phyloP scores from a whole-genome alignment of 2,797 vertebrate genomes.

The Rhincodon typus region DNA sequence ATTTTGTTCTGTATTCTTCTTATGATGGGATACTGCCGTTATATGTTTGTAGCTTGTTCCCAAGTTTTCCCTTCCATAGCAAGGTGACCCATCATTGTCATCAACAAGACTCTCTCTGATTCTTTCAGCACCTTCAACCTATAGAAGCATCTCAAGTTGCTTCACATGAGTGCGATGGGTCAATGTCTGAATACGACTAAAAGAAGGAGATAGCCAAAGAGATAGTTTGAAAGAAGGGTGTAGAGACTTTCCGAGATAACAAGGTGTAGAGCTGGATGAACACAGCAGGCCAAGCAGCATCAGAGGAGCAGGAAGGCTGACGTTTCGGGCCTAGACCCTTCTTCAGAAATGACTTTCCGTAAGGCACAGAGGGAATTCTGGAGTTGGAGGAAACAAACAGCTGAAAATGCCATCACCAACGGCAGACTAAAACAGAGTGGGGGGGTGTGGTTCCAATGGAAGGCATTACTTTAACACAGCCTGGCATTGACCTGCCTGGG shows the following conservation, averaged over 20 bases:
- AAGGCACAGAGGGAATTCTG: neutral
- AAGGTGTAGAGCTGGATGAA: too few relatives aligned
- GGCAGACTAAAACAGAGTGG: neutral
- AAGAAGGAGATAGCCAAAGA: neutral
- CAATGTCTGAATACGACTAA: neutral
- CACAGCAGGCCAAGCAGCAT: too few relatives aligned
- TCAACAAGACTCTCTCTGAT: neutral
- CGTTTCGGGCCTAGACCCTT: too few relatives aligned
- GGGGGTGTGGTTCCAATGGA: neutral
- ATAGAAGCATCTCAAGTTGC: neutral
- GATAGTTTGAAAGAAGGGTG: neutral
- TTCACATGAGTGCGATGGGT: neutral
- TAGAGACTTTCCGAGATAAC: neutral
- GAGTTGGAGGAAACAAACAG: neutral
- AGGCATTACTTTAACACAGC: neutral
- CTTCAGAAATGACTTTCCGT: too few relatives aligned
- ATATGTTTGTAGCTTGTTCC: neutral
- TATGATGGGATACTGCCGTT: neutral
- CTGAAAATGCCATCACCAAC: neutral
- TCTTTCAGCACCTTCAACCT: neutral
- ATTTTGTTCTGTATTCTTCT: neutral
- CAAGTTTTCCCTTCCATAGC: neutral
- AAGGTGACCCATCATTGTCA: neutral
- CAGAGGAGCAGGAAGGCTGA: too few relatives aligned
- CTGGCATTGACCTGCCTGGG: neutral